A percentile compares a stretch with the other conserved stretches of the same genome.
Evolutionary conservation across 1,140 invertebrate genomes (phyloP).

Genomic region (Diabrotica undecimpunctata): DNA sequence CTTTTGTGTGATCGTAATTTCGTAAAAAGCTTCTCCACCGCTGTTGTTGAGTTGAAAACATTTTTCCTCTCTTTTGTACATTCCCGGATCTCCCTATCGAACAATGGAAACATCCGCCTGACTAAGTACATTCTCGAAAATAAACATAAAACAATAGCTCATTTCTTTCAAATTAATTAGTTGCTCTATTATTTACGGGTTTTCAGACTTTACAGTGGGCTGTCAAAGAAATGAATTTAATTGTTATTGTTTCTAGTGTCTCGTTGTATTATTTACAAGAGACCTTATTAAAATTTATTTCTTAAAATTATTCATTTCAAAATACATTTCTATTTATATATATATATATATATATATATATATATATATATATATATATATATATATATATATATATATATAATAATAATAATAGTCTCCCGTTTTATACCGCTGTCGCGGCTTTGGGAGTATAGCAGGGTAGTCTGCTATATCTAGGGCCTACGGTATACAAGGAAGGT

Average conservation of each 20-base stretch:
- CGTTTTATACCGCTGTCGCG: no score
- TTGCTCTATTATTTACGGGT: background rate
- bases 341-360: no score
- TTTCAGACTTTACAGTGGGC: background rate
- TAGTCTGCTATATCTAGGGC: no score
- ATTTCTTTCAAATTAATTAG: slow-evolving; percentile 3
- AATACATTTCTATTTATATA: no score
- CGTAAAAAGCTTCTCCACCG: slow-evolving; percentile 1
- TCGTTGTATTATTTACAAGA: no score
- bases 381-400: no score
- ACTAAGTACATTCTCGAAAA: slow-evolving; percentile 2
- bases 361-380: no score
- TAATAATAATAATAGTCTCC: no score
- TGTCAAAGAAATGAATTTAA: slow-evolving; percentile 1
- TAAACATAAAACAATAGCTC: slow-evolving; percentile 2
- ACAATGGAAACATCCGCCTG: slow-evolving; percentile 1
- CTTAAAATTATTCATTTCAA: no score
- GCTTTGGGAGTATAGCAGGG: no score
- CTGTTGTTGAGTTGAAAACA: background rate
- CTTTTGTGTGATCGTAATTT: background rate
- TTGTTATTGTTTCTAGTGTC: background rate
- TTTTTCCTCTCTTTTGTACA: slow-evolving; percentile 1
- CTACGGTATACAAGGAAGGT: no score
- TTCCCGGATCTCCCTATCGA: background rate
- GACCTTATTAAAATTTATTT: no score